These are phyloP conservation scores for Drosophila ogumai DNA, from an alignment of 1,140 invertebrate genomes.

Conservation along the genomic window DNA sequence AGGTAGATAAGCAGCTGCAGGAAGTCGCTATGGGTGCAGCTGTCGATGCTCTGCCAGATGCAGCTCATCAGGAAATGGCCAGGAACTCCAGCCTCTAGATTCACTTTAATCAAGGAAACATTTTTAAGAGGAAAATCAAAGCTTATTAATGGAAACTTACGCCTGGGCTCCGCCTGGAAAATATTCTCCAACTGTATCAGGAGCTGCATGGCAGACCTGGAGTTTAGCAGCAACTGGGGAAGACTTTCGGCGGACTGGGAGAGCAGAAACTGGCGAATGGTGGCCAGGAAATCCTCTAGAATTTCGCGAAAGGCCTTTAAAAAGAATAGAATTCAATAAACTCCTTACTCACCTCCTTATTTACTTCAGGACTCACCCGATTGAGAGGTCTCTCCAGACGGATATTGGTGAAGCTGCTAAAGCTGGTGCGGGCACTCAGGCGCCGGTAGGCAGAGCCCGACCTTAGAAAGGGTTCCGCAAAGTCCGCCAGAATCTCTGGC, in stretches of 20 bases:
- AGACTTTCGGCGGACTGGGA: constrained; percentile 17
- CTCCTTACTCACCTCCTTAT: constrained; percentile 36
- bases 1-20: constrained; percentile 66
- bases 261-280: constrained; percentile 45
- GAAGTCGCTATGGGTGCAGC: constrained; percentile 54
- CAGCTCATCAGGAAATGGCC: constrained; percentile 65
- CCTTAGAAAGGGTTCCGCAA: constrained; percentile 58
- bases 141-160: constrained; percentile 32
- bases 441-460: constrained; percentile 66
- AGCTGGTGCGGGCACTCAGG: constrained; percentile 36
- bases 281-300: constrained; percentile 34
- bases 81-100: constrained; percentile 21
- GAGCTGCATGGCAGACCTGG: constrained; percentile 32
- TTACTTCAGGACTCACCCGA: constrained; percentile 38
- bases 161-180: constrained; percentile 28
- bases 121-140: neutral
- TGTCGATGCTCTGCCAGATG: constrained; percentile 65
- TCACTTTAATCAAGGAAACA: constrained; percentile 32
- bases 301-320: constrained; percentile 55
- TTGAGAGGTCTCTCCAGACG: constrained; percentile 47
- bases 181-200: constrained; percentile 42
- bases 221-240: constrained; percentile 21
- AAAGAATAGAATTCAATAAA: constrained; percentile 7
- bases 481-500: constrained; percentile 58
- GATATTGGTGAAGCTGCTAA: neutral